Percentiles rank a stretch among this genome's conserved stretches.
phyloP scores from a whole-genome alignment of 2,888 invertebrate genomes.

The Homarus gammarus region DNA sequence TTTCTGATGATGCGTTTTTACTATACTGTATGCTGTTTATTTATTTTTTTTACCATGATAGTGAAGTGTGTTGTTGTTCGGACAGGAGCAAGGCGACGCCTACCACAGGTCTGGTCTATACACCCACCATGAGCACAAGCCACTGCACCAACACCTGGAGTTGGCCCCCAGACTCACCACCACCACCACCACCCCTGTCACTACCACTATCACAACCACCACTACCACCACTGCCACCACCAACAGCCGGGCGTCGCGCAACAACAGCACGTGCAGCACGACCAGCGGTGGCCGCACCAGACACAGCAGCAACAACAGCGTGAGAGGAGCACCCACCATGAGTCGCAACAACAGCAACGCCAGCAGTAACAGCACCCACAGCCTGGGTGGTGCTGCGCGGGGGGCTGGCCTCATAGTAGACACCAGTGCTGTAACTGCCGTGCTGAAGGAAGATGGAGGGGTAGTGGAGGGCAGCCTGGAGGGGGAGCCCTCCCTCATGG shows the following conservation, averaged over 20 bases:
- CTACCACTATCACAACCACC: neutral
- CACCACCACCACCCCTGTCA: neutral
- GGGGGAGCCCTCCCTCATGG: constrained; percentile 62
- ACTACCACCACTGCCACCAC: neutral
- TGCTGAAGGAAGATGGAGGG: neutral
- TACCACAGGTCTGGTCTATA: constrained; percentile 73
- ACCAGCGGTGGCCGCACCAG: constrained; percentile 19
- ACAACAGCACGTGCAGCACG: constrained; percentile 56
- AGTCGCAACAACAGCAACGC: constrained; percentile 65
- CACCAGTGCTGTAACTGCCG: neutral
- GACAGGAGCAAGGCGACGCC: constrained; percentile 64
- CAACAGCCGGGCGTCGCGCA: constrained; percentile 16
- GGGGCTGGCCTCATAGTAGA: neutral
- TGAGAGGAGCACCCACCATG: neutral
- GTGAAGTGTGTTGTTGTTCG: neutral
- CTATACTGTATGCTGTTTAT: neutral
- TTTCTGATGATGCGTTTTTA: neutral
- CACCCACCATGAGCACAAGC: constrained; percentile 66
- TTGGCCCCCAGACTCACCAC: constrained; percentile 1
- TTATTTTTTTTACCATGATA: neutral
- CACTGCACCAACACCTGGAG: constrained; percentile 30
- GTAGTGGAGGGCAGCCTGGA: constrained; percentile 23
- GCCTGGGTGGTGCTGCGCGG: constrained; percentile 17
- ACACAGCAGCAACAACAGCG: constrained; percentile 40
- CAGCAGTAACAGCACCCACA: constrained; percentile 52